Base-by-base conservation (phyloP, 2,888 invertebrate species). In the Mythimna lalbum region DNA sequence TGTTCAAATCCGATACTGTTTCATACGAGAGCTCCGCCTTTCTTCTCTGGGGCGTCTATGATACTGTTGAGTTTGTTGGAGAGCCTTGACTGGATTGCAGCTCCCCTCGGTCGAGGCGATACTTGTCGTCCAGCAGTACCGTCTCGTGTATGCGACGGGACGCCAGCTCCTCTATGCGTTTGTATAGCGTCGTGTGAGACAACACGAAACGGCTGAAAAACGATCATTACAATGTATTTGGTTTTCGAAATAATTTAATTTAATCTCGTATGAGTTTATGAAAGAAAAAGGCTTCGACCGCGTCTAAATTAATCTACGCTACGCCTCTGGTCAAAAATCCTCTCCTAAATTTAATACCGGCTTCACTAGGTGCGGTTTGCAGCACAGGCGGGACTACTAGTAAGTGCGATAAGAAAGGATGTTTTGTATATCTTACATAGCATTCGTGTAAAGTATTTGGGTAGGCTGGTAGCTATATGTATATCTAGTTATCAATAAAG, bases 131-230 rank as follows among this genome's bases (percentile, higher is more conserved):
- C 21, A 96, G 78, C 50, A 96, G 86, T 0, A 92, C 91, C 0
- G 95, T 96, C 71, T 93, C 91, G 78, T 96, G 96, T 93, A 96
- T 94, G 49, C 96, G 89, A 70, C 93, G 92, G 2, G 94, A 91
- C 1, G 96, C 96, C 53, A 95, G 88, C 14, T 89, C 90, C 78
- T 95, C 94, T 36, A 96, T 93, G 33, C 94, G 95, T 27, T 93
- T 92, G 63, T 93, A 88, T 23, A 96, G 80, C 64, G 93, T 92
- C 1, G 93, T 91, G 83, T 96, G 93, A 78, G 12, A 72, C 7
- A 81, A 12, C 19, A 79, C 60, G 27, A 55, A 81, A 3, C 53
- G 60, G 49, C 82, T 78, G 56, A 59, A n/a, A 76, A n/a, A 49
- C n/a, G n/a, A 49, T 49, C n/a, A n/a, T 19, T 43, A 17, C 17